Percentiles rank a stretch among this genome's conserved stretches.
phyloP scores from a whole-genome alignment of 2,797 vertebrate species.

The Hyperoplus lanceolatus region DNA sequence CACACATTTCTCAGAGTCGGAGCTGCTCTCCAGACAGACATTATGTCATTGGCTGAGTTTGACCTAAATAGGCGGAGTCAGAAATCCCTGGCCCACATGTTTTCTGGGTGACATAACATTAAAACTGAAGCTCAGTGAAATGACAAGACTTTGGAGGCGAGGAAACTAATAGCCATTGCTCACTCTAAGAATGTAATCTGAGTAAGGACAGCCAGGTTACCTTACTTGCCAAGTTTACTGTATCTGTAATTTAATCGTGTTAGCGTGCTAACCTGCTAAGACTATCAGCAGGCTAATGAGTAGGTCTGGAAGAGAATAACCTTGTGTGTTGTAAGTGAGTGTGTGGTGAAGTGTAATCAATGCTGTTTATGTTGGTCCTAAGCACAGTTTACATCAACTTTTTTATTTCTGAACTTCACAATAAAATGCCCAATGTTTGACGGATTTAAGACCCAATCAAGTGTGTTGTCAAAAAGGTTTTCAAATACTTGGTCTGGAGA shows the following conservation, averaged over 20 bases:
- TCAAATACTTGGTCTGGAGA: no score
- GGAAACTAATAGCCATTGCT: slow-evolving; percentile 34
- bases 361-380: neutral
- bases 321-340: neutral
- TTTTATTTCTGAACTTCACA: neutral
- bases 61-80: slow-evolving; percentile 10
- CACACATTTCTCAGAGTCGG: slow-evolving; percentile 25
- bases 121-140: slow-evolving; percentile 18
- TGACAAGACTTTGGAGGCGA: neutral
- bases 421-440: neutral
- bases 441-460: neutral
- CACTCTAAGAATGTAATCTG: slow-evolving; percentile 30
- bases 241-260: slow-evolving; percentile 10
- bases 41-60: slow-evolving; percentile 33
- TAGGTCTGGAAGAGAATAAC: neutral
- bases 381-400: neutral
- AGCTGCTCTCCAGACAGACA: slow-evolving; percentile 11
- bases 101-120: slow-evolving; percentile 28
- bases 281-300: neutral
- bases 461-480: no score
- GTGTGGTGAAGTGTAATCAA: no score
- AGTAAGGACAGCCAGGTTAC: slow-evolving; percentile 29
- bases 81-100: slow-evolving; percentile 10
- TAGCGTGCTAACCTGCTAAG: neutral
- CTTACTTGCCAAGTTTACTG: slow-evolving; percentile 12